These are phyloP conservation scores for Drosophila chauvacae DNA, from an alignment of 1,140 invertebrate species.

Conservation along the genomic window DNA sequence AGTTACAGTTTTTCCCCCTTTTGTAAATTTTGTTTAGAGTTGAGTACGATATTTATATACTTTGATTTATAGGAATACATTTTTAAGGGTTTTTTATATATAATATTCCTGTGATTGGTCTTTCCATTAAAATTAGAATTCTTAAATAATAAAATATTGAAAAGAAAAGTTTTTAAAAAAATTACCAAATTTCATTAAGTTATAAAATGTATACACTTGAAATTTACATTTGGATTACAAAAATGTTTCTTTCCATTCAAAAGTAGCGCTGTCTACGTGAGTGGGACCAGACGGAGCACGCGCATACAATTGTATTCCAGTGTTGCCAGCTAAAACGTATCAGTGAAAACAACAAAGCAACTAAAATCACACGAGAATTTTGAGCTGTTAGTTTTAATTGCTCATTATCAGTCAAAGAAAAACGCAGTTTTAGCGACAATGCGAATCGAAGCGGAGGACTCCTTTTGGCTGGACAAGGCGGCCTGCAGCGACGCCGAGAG, in stretches of 20 bases:
- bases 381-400: background rate
- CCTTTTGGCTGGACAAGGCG: constrained; percentile 56
- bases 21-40: too few species aligned
- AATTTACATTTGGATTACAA: too few species aligned
- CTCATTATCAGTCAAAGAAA: background rate
- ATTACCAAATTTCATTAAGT: too few species aligned
- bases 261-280: background rate
- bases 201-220: too few species aligned
- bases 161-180: too few species aligned
- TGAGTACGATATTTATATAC: too few species aligned
- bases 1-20: too few species aligned
- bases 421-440: constrained; percentile 12
- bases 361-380: constrained; percentile 5
- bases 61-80: too few species aligned
- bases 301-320: background rate
- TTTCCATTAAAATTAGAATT: too few species aligned
- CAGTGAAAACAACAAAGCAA: constrained; percentile 7
- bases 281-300: background rate
- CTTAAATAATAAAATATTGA: too few species aligned
- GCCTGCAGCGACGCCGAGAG: constrained; percentile 46
- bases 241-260: background rate
- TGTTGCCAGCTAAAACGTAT: background rate
- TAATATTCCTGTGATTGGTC: too few species aligned
- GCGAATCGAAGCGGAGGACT: constrained; percentile 44
- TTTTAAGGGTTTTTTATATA: too few species aligned